Conservation (phyloP, 2,888 invertebrate genomes). For the Machimus atricapillus region DNA sequence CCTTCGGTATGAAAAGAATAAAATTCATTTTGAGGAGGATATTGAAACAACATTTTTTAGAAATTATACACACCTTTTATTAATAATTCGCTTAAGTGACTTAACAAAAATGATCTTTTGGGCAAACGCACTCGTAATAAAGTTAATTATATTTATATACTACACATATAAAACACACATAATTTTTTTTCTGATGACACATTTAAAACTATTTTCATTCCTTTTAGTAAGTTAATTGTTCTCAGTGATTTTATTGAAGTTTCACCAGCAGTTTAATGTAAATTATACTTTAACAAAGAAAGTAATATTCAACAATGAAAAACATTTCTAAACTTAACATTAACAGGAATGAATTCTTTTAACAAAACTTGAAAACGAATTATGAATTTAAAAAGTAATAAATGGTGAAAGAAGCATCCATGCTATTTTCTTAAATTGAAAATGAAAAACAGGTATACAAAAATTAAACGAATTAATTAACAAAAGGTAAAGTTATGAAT, state of each 20-base stretch:
- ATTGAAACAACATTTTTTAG: not conserved
- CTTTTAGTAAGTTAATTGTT: not conserved
- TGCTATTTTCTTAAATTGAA: not conserved
- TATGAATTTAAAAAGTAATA: not conserved
- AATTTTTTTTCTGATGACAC: not conserved
- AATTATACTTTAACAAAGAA: not conserved
- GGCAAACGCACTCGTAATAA: not conserved
- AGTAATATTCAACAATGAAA: not conserved
- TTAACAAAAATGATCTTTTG: not conserved
- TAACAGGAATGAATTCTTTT: not conserved
- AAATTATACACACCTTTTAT: constrained; percentile 13
- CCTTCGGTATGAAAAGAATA: no score
- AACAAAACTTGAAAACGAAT: not conserved
- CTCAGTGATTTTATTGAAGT: not conserved
- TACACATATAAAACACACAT: not conserved
- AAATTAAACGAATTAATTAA: constrained; percentile 14
- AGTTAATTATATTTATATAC: not conserved
- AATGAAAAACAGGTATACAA: not conserved
- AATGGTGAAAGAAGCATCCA: not conserved
- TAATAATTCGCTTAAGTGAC: constrained; percentile 12
- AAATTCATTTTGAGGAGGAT: not conserved
- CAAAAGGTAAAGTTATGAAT: constrained; percentile 1
- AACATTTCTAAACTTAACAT: not conserved
- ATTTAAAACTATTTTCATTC: not conserved
- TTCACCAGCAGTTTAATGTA: not conserved